phyloP scores from a whole-genome alignment of 2,113 vertebrate genomes.

The Gasterosteus nipponicus region DNA sequence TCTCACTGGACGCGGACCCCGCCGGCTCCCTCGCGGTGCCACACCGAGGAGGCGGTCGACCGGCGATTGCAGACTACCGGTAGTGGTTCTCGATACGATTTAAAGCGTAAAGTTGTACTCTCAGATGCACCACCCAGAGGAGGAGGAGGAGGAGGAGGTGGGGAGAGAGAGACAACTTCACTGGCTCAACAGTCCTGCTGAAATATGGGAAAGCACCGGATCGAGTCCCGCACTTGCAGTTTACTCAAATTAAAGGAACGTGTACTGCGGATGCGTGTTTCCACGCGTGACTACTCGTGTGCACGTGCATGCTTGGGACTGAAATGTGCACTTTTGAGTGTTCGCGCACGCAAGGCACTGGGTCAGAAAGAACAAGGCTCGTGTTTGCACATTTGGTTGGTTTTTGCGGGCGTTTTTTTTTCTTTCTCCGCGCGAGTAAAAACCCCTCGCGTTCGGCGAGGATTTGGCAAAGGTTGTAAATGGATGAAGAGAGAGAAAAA shows the following conservation, averaged over 20 bases:
- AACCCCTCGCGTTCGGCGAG: slow-evolving; percentile 55
- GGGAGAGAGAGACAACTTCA: slow-evolving; percentile 5
- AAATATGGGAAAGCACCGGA: slow-evolving; percentile 27
- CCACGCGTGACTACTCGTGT: slow-evolving; percentile 33
- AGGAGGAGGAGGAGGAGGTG: too few species aligned
- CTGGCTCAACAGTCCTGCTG: slow-evolving; percentile 40
- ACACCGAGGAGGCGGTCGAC: slow-evolving; percentile 24
- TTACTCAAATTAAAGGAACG: slow-evolving; percentile 1
- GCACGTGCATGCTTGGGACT: slow-evolving; percentile 44
- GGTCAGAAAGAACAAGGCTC: slow-evolving; percentile 46
- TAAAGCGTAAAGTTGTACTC: slow-evolving; percentile 7
- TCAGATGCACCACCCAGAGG: slow-evolving; percentile 21
- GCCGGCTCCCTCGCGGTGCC: slow-evolving; percentile 34
- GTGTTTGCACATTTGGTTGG: slow-evolving; percentile 67
- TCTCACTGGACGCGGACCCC: slow-evolving; percentile 24
- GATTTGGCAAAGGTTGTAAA: slow-evolving; percentile 46
- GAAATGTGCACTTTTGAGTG: slow-evolving; percentile 52
- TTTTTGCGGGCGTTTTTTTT: slow-evolving; percentile 52
- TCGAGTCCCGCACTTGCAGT: slow-evolving; percentile 26
- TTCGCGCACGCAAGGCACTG: slow-evolving; percentile 70
- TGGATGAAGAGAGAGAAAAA: neutral
- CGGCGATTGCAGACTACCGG: slow-evolving; percentile 18
- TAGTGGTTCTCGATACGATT: slow-evolving; percentile 17
- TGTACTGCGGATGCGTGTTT: slow-evolving; percentile 13
- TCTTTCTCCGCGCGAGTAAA: slow-evolving; percentile 16